Base-by-base conservation (phyloP, 2,888 invertebrate species). In the Ariolimax columbianus region DNA sequence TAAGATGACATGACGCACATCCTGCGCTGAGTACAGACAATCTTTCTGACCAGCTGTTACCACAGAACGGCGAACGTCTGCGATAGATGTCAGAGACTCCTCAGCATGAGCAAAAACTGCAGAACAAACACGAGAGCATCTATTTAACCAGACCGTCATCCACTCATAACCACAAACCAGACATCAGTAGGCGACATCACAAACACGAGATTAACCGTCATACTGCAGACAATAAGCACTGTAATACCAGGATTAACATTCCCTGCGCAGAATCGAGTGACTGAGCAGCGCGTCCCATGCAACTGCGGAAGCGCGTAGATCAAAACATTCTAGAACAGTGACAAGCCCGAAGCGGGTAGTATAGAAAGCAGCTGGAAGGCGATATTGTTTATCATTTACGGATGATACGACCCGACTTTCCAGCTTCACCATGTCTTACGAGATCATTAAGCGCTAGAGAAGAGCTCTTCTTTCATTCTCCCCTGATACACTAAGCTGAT, bases 241-340 rank as follows among this genome's bases (percentile, higher is more conserved):
- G 43, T 55, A 77, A 77, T 77, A 51, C 77, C 23, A 1, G 23
- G 77, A 55, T 77, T 30, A 77, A 77, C 77, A 55, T 77, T 33
- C 33, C 33, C 2, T 3, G 19, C 19, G 70, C 4, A 17, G 70
- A 1, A 38, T 36, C 33, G 38, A 1, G 70, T 38, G 33, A 30
- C 33, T 77, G 55, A 77, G 30, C 77, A 1, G 19, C 55, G 19
- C 9, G 33, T 77, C 1, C 51, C 51, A 17, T 19, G 33, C 33
- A 77, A 77, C 55, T 77, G 77, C 23, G n/a, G n/a, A 30, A 11
- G 23, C 6, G 3, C 23, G 55, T 77, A 77, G 47, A 77, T 77
- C 77, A 77, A n/a, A 77, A 43, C 19, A 55, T 19, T 19, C 36
- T 4, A 77, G 17, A 77, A 77, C 30, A 1, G n/a, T 43, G 43